Conservation (phyloP, 2,113 vertebrate genomes). For the Globicephala melas region DNA sequence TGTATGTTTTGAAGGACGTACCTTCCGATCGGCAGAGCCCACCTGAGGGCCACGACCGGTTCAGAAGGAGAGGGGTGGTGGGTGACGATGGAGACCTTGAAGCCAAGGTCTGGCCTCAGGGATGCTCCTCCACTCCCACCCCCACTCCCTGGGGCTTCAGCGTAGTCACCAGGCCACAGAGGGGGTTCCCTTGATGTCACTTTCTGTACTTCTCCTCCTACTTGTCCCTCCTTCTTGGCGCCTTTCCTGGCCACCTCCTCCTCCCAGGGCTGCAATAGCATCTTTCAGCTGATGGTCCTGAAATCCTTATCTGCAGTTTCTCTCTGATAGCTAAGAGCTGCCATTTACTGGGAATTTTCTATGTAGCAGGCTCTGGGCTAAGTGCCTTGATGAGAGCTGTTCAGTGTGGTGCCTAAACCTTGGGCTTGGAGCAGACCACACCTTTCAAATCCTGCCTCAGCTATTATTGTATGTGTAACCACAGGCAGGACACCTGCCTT, state of each 20-base stretch:
- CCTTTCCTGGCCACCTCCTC: not conserved
- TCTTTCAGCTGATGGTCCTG: not conserved
- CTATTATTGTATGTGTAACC: not conserved
- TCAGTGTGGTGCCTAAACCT: not conserved
- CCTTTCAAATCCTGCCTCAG: not conserved
- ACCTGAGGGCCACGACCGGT: not conserved
- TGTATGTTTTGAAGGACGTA: not conserved
- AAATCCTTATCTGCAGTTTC: not conserved
- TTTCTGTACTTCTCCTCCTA: not conserved
- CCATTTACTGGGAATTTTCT: not conserved
- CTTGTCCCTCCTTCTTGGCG: not conserved
- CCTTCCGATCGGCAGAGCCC: not conserved
- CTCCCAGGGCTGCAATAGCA: fast-evolving
- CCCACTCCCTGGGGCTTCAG: not conserved
- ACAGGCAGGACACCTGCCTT: not conserved
- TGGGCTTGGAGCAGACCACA: not conserved
- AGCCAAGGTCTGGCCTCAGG: not conserved
- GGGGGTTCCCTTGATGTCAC: not conserved
- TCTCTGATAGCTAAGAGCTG: not conserved
- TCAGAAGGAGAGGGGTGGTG: not conserved
- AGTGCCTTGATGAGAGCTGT: not conserved
- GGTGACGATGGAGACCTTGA: not conserved
- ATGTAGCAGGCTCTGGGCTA: not conserved
- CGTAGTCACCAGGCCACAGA: not conserved
- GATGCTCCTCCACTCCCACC: fast-evolving